phyloP scores from a whole-genome alignment of 2,888 invertebrate genomes.

The Micropterix aruncella region DNA sequence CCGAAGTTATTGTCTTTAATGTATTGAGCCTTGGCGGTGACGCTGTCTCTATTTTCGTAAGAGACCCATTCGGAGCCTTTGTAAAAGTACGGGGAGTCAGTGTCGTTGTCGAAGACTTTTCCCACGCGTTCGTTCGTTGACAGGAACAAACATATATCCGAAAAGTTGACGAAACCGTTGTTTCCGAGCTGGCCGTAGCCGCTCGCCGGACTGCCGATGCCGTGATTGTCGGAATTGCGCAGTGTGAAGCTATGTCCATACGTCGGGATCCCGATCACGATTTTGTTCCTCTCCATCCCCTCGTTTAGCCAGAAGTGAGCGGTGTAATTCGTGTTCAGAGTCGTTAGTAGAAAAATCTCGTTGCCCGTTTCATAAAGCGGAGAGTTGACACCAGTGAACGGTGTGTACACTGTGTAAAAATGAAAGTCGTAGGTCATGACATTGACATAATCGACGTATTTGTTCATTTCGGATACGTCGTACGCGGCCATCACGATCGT shows the following conservation, averaged over 20 bases:
- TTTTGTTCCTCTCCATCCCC: slow-evolving; percentile 64
- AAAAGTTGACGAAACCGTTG: slow-evolving; percentile 58
- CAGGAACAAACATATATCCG: slow-evolving; percentile 54
- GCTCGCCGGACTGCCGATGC: slow-evolving; percentile 54
- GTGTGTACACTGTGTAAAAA: slow-evolving; percentile 57
- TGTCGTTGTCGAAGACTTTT: slow-evolving; percentile 47
- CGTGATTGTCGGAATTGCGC: slow-evolving; percentile 49
- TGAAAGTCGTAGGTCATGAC: slow-evolving; percentile 91
- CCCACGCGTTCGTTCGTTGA: slow-evolving; percentile 30
- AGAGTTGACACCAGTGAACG: slow-evolving; percentile 75
- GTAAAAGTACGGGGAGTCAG: slow-evolving; percentile 65
- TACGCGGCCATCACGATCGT: slow-evolving; percentile 64
- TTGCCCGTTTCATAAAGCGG: slow-evolving; percentile 51
- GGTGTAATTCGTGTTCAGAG: slow-evolving; percentile 71
- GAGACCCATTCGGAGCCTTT: slow-evolving; percentile 67
- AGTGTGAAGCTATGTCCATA: slow-evolving; percentile 72
- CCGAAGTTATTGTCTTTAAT: slow-evolving; percentile 48
- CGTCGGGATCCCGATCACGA: slow-evolving; percentile 76
- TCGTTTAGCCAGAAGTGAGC: slow-evolving; percentile 59
- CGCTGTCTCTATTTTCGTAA: slow-evolving; percentile 59
- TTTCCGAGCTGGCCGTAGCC: slow-evolving; percentile 53
- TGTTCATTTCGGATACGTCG: slow-evolving; percentile 60
- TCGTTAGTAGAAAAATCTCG: slow-evolving; percentile 50
- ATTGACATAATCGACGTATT: slow-evolving; percentile 74
- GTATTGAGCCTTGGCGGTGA: slow-evolving; percentile 53